These are phyloP conservation scores for Solea senegalensis DNA, from an alignment of 2,113 vertebrate genomes.

Conservation along the genomic window DNA sequence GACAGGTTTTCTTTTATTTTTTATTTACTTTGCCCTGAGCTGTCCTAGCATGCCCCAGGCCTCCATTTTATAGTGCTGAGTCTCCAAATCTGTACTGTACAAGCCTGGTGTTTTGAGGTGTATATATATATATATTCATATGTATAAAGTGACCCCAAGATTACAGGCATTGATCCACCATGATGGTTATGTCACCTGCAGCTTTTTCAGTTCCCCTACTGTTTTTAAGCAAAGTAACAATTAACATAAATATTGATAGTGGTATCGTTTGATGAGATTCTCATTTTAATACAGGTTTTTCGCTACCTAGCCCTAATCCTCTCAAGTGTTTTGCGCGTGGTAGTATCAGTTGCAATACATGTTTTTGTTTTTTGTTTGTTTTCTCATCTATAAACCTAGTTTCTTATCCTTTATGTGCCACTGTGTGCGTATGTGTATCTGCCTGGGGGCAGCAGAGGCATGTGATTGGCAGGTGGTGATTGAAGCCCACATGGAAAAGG, in stretches of 20 bases:
- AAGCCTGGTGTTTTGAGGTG: background rate
- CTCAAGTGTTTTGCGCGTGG: no score
- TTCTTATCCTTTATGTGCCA: conserved; percentile 27
- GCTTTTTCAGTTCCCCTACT: background rate
- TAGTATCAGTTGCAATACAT: no score
- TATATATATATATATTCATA: no score
- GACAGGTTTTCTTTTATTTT: conserved; percentile 36
- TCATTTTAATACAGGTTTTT: no score
- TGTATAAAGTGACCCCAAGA: no score
- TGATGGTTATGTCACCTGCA: no score
- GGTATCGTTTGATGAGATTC: no score
- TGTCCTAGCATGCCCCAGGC: conserved; percentile 32
- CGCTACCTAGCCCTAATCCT: no score
- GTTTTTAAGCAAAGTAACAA: no score
- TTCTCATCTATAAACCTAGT: conserved; percentile 30
- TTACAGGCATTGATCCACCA: no score
- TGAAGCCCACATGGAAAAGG: conserved; percentile 62
- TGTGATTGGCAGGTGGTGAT: conserved; percentile 69
- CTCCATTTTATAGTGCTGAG: conserved; percentile 1
- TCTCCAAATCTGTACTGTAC: conserved; percentile 8
- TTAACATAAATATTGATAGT: no score
- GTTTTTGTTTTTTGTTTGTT: background rate
- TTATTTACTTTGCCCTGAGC: conserved; percentile 22
- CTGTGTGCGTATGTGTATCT: background rate
- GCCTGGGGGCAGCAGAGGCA: conserved; percentile 53